Conservation (phyloP, 2,113 vertebrate genomes). For the Helogale parvula region DNA sequence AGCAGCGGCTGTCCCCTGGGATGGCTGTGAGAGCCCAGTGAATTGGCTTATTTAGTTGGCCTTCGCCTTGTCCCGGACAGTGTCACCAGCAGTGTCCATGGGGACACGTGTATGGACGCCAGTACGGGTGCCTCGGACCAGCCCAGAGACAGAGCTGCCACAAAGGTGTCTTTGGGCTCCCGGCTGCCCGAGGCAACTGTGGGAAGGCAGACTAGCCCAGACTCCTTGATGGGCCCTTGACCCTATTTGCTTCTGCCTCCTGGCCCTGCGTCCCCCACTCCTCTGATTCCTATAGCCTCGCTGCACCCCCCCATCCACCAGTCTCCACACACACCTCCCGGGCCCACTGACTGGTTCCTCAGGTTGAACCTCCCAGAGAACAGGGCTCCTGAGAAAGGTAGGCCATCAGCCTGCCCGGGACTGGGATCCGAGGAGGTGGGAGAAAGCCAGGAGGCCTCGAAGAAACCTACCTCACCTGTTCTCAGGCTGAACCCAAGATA, state of each 20-base stretch:
- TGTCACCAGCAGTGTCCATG: not conserved
- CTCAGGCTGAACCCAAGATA: not conserved
- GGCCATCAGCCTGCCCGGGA: not conserved
- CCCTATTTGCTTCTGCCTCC: not conserved
- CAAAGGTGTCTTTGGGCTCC: rapidly evolving
- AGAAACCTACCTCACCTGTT: not conserved
- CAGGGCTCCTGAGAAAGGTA: not conserved
- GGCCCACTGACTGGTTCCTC: not conserved
- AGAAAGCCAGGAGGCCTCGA: not conserved
- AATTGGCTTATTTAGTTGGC: not conserved
- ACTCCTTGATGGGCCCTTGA: not conserved
- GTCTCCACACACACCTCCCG: not conserved
- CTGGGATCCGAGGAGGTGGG: not conserved
- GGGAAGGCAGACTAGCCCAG: not conserved
- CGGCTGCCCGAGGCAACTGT: rapidly evolving
- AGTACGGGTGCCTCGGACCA: rapidly evolving
- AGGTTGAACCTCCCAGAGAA: not conserved
- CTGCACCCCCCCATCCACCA: no score
- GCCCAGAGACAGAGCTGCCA: not conserved
- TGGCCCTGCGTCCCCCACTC: no score
- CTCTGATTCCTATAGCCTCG: not conserved
- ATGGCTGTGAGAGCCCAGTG: rapidly evolving
- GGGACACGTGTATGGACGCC: not conserved
- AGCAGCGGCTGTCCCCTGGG: not conserved
- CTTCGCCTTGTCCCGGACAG: not conserved